Conservation (phyloP, 2,888 invertebrate genomes). For the Malthinus flaveolus region DNA sequence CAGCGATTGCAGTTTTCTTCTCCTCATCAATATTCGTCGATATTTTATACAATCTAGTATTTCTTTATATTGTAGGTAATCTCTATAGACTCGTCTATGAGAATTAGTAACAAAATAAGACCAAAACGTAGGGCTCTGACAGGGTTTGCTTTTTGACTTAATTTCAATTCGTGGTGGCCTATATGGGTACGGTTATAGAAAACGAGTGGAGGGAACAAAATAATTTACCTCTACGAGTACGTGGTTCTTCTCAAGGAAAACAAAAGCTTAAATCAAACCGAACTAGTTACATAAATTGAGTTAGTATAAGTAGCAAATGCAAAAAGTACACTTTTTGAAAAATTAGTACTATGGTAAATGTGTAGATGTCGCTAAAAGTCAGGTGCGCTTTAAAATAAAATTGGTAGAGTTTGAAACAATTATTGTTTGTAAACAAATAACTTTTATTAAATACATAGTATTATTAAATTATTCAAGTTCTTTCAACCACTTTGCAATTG, state of each 20-base stretch:
- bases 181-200: constrained; percentile 73
- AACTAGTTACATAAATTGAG: background rate
- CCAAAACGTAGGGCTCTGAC: constrained; percentile 44
- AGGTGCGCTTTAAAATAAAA: no score
- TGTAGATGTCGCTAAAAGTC: no score
- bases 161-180: constrained; percentile 64
- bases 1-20: no score
- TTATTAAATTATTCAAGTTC: background rate
- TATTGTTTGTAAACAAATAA: background rate
- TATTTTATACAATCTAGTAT: no score
- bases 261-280: constrained; percentile 1
- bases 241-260: constrained; percentile 13
- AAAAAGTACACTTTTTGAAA: no score
- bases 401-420: no score
- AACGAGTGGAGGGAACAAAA: constrained; percentile 72
- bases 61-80: no score
- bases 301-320: background rate
- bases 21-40: no score
- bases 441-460: background rate
- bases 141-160: constrained; percentile 32
- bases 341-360: no score
- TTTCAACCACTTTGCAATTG: constrained; percentile 11
- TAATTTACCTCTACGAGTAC: background rate
- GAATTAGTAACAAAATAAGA: constrained; percentile 49
- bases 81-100: constrained; percentile 12